Base-by-base conservation (phyloP, 1,140 invertebrate genomes). In the Drosophila rhopaloa region DNA sequence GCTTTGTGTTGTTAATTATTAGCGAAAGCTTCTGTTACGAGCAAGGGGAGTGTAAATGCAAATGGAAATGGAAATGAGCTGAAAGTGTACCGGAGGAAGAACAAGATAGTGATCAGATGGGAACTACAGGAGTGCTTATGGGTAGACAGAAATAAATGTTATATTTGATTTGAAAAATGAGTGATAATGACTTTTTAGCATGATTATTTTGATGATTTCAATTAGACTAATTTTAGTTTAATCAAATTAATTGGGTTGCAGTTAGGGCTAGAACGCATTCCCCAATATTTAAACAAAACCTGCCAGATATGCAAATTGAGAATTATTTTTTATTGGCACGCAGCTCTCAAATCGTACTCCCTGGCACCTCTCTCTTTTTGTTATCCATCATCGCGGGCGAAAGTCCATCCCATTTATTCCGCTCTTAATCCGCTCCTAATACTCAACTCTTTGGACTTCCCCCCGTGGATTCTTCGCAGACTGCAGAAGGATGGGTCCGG, bases 341-440 rank as follows among this genome's bases (percentile, higher is more conserved):
- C n/a, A 16, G 2, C 41, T 44, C 24, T 29, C 8, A 35, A 65
- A 9, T 50, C 13, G 4, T n/a, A 16, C 14, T 16, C 24, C 9
- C 11, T 46, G 13, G 56, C 38, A 37, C 13, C 11, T 19, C 59
- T 50, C 41, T 10, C 10, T 35, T 55, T 29, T 53, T 13, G 16
- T 14, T 14, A 11, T 29, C 16, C 35, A 14, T 47, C 35, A 40
- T 48, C 44, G 37, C n/a, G 29, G 54, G 68, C 47, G 80, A 79
- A 83, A 72, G 81, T 72, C 57, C 51, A 59, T 19, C 59, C 44
- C 65, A 65, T 75, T 66, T 68, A 60, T 58, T 50, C 48, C 47
- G 46, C 75, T 57, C 59, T 81, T 81, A 81, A 84, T 85, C 62
- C 55, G 50, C 72, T 47, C 61, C 81, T 83, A 83, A 83, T 79